Percentiles rank a stretch among this genome's conserved stretches.
phyloP scores from a whole-genome alignment of 2,113 vertebrate genomes.

The Engystomops pustulosus region DNA sequence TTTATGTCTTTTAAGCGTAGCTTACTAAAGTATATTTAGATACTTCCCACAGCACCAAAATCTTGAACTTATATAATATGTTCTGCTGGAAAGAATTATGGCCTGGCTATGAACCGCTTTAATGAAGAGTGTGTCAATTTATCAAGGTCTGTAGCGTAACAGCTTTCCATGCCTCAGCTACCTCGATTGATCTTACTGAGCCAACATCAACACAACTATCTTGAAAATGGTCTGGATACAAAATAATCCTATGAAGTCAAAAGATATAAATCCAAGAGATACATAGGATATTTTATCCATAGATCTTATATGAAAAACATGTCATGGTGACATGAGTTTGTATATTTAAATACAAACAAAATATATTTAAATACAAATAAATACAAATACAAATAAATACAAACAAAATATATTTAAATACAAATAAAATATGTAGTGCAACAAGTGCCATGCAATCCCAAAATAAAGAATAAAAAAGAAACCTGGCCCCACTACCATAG shows the following conservation, averaged over 20 bases:
- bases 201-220: neutral
- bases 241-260: neutral
- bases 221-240: neutral
- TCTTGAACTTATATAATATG: neutral
- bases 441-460: too few relatives aligned
- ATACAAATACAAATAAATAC: too few relatives aligned
- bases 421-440: too few relatives aligned
- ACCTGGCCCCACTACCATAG: too few relatives aligned
- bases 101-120: neutral
- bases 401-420: too few relatives aligned
- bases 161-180: neutral
- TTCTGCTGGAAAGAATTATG: neutral
- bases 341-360: neutral
- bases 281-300: neutral
- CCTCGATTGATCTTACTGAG: conserved; percentile 1
- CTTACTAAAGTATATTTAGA: conserved; percentile 53
- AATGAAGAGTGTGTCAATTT: neutral
- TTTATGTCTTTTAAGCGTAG: conserved; percentile 41
- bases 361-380: too few relatives aligned
- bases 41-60: neutral
- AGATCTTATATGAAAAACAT: neutral
- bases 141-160: conserved; percentile 12
- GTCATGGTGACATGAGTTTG: neutral
- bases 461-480: too few relatives aligned
- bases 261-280: neutral